Evolutionary conservation across 2,888 invertebrate genomes (phyloP), one percentile per base, ranked within the genome.

Genomic region (Synergus japonicus): DNA sequence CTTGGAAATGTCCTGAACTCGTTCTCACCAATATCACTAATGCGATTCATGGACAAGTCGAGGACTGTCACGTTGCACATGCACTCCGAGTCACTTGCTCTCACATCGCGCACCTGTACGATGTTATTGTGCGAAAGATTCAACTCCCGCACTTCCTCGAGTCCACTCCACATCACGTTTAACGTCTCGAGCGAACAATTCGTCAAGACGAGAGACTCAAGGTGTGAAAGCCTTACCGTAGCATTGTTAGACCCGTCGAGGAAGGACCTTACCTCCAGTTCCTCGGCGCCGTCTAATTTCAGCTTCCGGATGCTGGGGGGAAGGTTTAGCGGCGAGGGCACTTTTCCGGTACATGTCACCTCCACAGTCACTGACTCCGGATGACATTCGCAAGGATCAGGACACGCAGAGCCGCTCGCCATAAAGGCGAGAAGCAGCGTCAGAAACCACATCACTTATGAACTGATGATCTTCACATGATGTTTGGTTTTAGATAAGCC

Each of bases 1-100:
- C 93, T 93, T 76, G 89, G 88, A 87, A 94, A 94, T 87, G 93
- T 94, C 91, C 92, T 93, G 90, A 94, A 95, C 83, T 93, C 90
- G 60, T 93, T 93, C 86, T 93, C 93, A 83, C 90, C 93, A 83
- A 95, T 91, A 81, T 91, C 91, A 86, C 92, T 91, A 84, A 96
- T 92, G 86, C 92, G 91, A 89, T 96, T 96, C 79, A 90, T 90
- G 22, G 95, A 95, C 84, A 95, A 90, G 91, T 96, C 95, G 84
- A 96, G 92, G 83, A 93, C 92, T 86, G 93, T 92, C 82, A 96
- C 89, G 85, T 93, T 93, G 76, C 88, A 90, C 69, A 92, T 37
- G 18, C 69, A 73, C 69, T 73, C 7, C 37, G 77, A 73, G 8
- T 83, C 82, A 83, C 91, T 91, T 58, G 58, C 79, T 29, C 79